These are phyloP conservation scores for Riparia riparia DNA, from an alignment of 2,113 vertebrate genomes.

Conservation along the genomic window DNA sequence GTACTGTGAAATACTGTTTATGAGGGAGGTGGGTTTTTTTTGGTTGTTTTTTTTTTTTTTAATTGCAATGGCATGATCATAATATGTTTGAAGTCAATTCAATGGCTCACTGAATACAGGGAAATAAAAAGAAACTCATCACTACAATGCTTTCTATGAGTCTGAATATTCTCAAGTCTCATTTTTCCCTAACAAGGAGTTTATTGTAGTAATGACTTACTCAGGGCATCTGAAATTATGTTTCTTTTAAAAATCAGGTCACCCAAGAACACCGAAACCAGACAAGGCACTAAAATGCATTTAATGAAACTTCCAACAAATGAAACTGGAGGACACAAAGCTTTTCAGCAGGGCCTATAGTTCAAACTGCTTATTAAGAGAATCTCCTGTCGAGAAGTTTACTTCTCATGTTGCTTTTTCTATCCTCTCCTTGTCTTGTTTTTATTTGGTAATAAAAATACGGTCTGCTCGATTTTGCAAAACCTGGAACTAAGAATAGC, in stretches of 20 bases:
- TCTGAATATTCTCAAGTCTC: neutral
- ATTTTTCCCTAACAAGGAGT: slow-evolving; percentile 24
- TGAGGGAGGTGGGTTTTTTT: neutral
- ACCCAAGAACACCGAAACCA: slow-evolving; percentile 57
- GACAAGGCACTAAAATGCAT: slow-evolving; percentile 65
- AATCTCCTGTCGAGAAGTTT: slow-evolving; percentile 45
- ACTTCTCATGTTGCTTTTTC: slow-evolving; percentile 22
- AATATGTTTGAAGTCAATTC: neutral
- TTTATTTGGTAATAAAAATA: slow-evolving; percentile 53
- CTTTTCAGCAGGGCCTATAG: slow-evolving; percentile 24
- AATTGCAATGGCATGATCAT: neutral
- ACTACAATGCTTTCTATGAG: neutral
- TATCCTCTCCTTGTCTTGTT: slow-evolving; percentile 33
- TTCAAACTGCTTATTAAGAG: slow-evolving; percentile 70
- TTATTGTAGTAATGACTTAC: slow-evolving; percentile 59
- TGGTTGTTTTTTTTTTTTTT: neutral
- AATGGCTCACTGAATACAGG: neutral
- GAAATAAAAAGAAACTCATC: neutral
- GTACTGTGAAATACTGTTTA: neutral
- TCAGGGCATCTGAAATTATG: slow-evolving; percentile 57
- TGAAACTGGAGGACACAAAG: slow-evolving; percentile 40
- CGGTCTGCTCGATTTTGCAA: slow-evolving; percentile 10
- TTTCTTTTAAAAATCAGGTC: slow-evolving; percentile 71
- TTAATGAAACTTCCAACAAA: slow-evolving; percentile 69
- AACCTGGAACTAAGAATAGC: slow-evolving; percentile 8